These are phyloP conservation scores for Megaceryle alcyon DNA, from an alignment of 2,797 vertebrate species.

Conservation along the genomic window DNA sequence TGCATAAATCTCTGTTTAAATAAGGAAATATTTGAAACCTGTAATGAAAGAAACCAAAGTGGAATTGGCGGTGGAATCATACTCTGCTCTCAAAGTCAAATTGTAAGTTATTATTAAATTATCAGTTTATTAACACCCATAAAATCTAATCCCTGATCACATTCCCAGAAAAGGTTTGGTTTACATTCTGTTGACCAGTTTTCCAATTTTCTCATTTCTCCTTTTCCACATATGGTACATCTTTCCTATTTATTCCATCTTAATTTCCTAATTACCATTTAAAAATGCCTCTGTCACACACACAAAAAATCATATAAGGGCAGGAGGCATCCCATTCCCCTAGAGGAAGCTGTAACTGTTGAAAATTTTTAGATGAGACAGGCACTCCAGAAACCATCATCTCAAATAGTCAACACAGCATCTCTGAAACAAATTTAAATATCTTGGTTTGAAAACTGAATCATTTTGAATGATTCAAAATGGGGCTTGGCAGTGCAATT, in stretches of 20 bases:
- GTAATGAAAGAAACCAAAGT: neutral
- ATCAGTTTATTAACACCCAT: neutral
- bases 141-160: neutral
- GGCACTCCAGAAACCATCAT: neutral
- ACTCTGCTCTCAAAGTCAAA: neutral
- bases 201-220: neutral
- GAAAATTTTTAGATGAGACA: neutral
- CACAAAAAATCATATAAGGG: neutral
- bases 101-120: neutral
- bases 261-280: constrained; percentile 44
- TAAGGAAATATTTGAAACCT: neutral
- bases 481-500: neutral
- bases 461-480: neutral
- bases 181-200: neutral
- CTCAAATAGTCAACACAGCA: neutral
- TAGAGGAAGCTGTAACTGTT: neutral
- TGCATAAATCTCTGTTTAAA: constrained; percentile 29
- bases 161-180: neutral
- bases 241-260: constrained; percentile 16
- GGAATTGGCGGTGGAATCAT: neutral
- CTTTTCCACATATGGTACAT: neutral
- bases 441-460: neutral
- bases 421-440: neutral
- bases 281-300: neutral
- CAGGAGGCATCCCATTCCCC: constrained; percentile 1